Evolutionary conservation across 1,140 invertebrate genomes (phyloP).

Genomic region (Papilio helenus): DNA sequence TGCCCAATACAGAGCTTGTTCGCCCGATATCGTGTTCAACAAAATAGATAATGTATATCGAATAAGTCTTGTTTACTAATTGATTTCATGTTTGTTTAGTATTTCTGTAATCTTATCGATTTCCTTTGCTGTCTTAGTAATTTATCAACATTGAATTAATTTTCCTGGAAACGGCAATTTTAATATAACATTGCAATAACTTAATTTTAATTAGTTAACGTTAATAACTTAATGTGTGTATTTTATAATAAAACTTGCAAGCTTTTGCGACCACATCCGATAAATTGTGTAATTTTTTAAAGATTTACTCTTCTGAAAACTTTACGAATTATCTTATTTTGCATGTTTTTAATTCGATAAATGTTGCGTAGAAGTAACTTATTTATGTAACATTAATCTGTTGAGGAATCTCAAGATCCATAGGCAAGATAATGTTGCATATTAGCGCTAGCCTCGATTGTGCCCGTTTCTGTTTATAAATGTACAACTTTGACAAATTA

Average conservation of each 20-base stretch:
- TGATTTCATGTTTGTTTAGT: constrained; percentile 21
- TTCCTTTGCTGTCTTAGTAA: background rate
- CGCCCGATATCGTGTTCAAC: background rate
- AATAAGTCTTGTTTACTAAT: constrained; percentile 21
- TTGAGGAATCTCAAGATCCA: background rate
- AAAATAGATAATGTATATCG: constrained; percentile 30
- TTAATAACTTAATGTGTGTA: background rate
- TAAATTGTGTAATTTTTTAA: background rate
- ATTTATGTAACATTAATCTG: constrained; percentile 1
- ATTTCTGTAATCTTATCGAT: constrained; percentile 32
- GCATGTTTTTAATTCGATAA: background rate
- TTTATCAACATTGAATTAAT: background rate
- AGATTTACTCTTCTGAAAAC: background rate
- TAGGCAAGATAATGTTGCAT: constrained; percentile 21
- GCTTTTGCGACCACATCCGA: background rate
- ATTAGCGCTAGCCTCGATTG: constrained; percentile 7
- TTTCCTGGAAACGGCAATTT: background rate
- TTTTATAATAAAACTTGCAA: background rate
- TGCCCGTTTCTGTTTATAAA: constrained; percentile 20
- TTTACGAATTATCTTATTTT: background rate
- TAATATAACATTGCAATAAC: background rate
- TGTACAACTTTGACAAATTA: constrained; percentile 37
- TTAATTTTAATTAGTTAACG: background rate
- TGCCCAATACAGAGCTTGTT: constrained; percentile 58
- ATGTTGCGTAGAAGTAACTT: background rate